Evolutionary conservation across 2,797 vertebrate species (phyloP), one percentile per base, ranked within the genome.

Genomic region (Phalanger gymnotis): DNA sequence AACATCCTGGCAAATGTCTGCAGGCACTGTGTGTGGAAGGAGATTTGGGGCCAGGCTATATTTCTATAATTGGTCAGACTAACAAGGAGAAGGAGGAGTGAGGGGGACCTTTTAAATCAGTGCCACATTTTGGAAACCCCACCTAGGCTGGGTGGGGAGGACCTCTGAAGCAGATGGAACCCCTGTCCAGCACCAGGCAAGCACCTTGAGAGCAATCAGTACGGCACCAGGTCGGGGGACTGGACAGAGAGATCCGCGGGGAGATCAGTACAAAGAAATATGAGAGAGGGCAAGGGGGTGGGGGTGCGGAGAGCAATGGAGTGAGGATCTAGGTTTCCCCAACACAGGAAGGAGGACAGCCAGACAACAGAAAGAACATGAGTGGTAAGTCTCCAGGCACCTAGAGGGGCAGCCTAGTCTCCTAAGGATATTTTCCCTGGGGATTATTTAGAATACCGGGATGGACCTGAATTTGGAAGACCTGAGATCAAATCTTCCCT

Each of bases 1-100:
- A 28, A 66, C n/a, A 91, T 95, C 89, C 92, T 94, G 94, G 89
- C 92, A 47, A 25, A 87, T 57, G 93, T 94, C 96, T 55, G 4
- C 93, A 95, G 91, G 93, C 61, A 10, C 89, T 66, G 91, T 87
- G 73, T 51, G 40, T 4, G 56, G 73, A 73, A 56, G 57, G 47
- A 92, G 90, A 81, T 87, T 10, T 11, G 31, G 27, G n/a, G 90
- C 95, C 96, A 95, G 96, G 25, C 40, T 87, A 3, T 47, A 87
- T 27, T 87, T 87, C 73, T 47, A 87, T 51, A 98, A 97, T 97
- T 98, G 91, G 73, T 91, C 54, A 12, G 30, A 31, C 93, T 34
- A 87, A 96, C 93, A 90, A 89, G n/a, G n/a, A 94, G 53, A 93
- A 28, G 27, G 66, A 40, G n/a, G 66, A 10, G 19, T 27, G 7